These are phyloP conservation scores for Dendrocopos noguchii DNA, from an alignment of 2,113 vertebrate genomes.

Conservation along the genomic window DNA sequence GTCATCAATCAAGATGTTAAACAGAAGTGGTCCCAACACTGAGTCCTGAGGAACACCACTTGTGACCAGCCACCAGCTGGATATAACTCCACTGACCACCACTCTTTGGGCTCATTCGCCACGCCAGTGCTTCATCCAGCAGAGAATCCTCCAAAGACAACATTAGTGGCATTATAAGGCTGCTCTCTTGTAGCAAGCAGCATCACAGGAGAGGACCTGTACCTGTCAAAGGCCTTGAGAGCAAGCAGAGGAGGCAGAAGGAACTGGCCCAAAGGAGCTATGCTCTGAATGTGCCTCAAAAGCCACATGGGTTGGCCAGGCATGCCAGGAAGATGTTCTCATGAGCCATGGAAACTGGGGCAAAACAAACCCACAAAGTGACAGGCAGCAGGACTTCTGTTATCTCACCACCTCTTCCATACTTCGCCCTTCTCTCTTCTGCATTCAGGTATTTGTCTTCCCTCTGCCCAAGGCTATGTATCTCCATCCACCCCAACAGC, in stretches of 20 bases:
- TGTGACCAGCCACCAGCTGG: too few relatives aligned
- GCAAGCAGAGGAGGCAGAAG: not conserved
- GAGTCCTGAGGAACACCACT: too few relatives aligned
- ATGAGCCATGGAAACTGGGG: not conserved
- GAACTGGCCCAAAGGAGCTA: too few relatives aligned
- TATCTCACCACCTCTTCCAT: not conserved
- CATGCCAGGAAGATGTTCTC: not conserved
- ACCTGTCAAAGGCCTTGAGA: not conserved
- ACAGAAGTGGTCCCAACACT: too few relatives aligned
- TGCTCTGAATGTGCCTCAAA: not conserved
- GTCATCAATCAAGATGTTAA: too few relatives aligned
- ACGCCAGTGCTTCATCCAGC: not conserved
- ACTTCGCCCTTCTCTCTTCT: not conserved
- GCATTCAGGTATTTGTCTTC: not conserved
- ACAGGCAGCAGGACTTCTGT: not conserved
- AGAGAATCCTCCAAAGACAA: not conserved
- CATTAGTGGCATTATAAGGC: too few relatives aligned
- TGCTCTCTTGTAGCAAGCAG: fast-evolving
- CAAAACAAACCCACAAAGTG: not conserved
- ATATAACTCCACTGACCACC: too few relatives aligned
- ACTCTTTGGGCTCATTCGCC: too few relatives aligned
- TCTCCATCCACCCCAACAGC: not conserved
- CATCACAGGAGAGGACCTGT: not conserved
- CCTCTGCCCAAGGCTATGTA: not conserved
- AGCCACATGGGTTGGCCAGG: not conserved